Evolutionary conservation across 2,888 invertebrate genomes (phyloP), one percentile per base, ranked within the genome.

Genomic region (Scaptomyza reducta): DNA sequence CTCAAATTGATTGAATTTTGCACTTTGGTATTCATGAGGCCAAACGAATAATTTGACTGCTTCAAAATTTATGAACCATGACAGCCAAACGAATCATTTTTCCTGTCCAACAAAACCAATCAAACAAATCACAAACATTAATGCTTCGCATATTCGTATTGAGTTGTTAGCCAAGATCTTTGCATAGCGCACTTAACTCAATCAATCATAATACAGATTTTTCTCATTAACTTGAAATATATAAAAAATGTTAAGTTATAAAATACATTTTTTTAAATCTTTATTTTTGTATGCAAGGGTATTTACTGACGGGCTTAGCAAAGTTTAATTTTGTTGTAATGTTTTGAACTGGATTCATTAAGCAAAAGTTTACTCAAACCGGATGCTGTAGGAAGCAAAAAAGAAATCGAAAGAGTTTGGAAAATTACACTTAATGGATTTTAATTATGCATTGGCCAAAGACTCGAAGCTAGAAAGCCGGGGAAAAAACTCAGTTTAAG

Each of bases 1-100:
- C 80, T 87, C 88, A 87, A 84, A 84, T 84, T 84, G 84, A 84
- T 84, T 84, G 84, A 87, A 79, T 84, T 84, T 84, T 82, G 88
- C 86, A 87, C 84, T 84, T 79, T 79, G 86, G 63, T 74, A 84
- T 86, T 81, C 87, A 81, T 87, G 87, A 86, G 84, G 69, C 71
- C 55, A 83, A 83, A 79, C 77, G 14, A 40, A 16, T 83, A 80
- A 83, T 81, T 87, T 81, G 81, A 55, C 59, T 80, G 53, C 63
- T 79, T 57, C 45, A 62, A 79, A 77, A 73, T 77, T 79, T 67
- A 79, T 77, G 79, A 77, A 53, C 58, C 77, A 58, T 78, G 75
- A 77, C 69, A 73, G 56, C 42, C 45, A 49, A 59, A 14, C 33
- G 58, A 47, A 58, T 53, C 44, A 51, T 49, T 56, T 29, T 16